Evolutionary conservation across 2,797 vertebrate species (phyloP).

Genomic region (Thripadectes ignobilis): DNA sequence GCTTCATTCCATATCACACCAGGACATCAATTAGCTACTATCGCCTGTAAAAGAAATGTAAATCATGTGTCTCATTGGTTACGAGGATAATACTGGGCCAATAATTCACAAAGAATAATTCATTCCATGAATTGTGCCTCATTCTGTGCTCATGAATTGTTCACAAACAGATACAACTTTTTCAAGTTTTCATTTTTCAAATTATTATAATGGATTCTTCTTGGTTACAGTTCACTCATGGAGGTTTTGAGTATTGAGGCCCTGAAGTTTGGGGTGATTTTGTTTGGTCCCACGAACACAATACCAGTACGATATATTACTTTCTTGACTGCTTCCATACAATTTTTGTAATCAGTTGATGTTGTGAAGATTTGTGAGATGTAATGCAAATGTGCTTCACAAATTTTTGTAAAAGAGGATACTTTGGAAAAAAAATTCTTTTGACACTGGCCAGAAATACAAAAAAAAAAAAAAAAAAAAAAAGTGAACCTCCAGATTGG

Average conservation of each 20-base stretch:
- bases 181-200: conserved; percentile 46
- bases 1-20: conserved; percentile 71
- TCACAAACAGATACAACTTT: conserved; percentile 38
- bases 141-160: conserved; percentile 49
- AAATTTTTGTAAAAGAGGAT: background rate
- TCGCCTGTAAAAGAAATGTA: conserved; percentile 63
- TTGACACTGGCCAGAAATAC: background rate
- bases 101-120: conserved; percentile 71
- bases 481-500: background rate
- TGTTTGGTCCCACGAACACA: background rate
- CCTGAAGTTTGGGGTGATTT: background rate
- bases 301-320: background rate
- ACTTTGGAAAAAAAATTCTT: background rate
- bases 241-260: background rate
- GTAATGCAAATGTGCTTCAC: background rate
- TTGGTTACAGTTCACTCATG: background rate
- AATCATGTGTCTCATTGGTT: conserved; percentile 66
- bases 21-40: conserved; percentile 69
- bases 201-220: background rate
- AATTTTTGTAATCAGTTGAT: background rate
- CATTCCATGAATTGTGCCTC: conserved; percentile 35
- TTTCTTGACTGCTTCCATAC: background rate
- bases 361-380: background rate
- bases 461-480: background rate
- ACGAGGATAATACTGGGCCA: conserved; percentile 46